These are phyloP conservation scores for Oophaga pumilio DNA, from an alignment of 2,113 vertebrate genomes.

Conservation along the genomic window DNA sequence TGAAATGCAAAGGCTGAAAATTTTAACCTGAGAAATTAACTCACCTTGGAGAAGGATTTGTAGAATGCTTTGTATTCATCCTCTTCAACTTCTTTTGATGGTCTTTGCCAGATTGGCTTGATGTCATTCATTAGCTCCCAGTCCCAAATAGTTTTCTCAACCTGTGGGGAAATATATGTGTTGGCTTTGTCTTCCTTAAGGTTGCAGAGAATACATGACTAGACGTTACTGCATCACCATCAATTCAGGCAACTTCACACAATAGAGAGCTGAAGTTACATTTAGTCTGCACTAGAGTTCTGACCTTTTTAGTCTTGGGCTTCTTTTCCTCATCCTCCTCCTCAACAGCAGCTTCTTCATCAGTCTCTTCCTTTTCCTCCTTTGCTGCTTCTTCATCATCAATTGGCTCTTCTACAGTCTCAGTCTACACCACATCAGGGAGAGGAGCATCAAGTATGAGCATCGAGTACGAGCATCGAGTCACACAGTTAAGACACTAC, in stretches of 20 bases:
- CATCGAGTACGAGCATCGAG: too few species aligned
- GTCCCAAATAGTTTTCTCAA: slow-evolving; percentile 98
- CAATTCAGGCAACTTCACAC: too few species aligned
- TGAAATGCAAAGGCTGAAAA: background rate
- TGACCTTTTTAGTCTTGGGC: slow-evolving; percentile 93
- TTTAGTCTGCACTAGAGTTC: background rate
- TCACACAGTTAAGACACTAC: background rate
- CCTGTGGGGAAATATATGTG: slow-evolving; percentile 69
- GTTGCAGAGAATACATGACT: too few species aligned
- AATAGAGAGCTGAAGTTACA: too few species aligned
- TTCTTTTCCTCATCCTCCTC: slow-evolving; percentile 96
- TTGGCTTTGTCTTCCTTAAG: background rate
- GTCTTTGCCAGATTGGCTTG: slow-evolving; percentile 98
- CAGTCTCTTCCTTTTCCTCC: slow-evolving; percentile 80
- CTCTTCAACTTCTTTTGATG: slow-evolving; percentile 94
- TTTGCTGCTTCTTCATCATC: slow-evolving; percentile 84
- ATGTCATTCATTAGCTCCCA: slow-evolving; percentile 99
- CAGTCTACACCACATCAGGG: slow-evolving; percentile 76
- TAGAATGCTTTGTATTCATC: slow-evolving; percentile 98
- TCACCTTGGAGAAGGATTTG: slow-evolving; percentile 95
- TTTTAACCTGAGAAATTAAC: background rate
- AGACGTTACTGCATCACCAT: too few species aligned
- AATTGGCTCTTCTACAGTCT: slow-evolving; percentile 92
- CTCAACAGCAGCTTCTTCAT: slow-evolving; percentile 88
- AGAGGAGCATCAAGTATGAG: too few species aligned